A percentile compares a stretch with the other conserved stretches of the same genome.
Evolutionary conservation across 2,113 vertebrate genomes (phyloP).

Genomic region (Notothenia rossii): DNA sequence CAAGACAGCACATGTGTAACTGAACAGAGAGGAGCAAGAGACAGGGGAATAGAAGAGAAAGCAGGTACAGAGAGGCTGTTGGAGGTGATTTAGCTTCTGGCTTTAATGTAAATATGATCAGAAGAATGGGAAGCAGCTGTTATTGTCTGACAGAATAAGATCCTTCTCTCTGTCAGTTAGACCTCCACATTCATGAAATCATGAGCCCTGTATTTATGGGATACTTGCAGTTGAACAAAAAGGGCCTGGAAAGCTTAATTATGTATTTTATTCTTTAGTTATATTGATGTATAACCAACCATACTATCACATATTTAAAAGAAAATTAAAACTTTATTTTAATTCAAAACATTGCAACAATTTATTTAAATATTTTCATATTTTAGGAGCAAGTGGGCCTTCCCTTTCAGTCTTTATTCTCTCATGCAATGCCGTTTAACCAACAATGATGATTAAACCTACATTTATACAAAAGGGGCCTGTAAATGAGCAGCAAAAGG

Average conservation of each 20-base stretch:
- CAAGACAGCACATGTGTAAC: constrained; percentile 60
- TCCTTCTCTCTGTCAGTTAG: constrained; percentile 41
- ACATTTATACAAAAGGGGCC: constrained; percentile 77
- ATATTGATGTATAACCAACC: neutral
- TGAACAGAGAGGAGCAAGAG: constrained; percentile 55
- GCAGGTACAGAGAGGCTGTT: constrained; percentile 26
- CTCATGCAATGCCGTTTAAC: constrained; percentile 66
- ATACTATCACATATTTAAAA: neutral
- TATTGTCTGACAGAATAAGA: constrained; percentile 60
- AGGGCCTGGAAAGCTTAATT: neutral
- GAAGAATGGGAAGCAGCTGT: constrained; percentile 51
- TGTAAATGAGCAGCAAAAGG: constrained; percentile 74
- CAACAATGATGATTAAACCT: constrained; percentile 80
- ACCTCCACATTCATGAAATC: constrained; percentile 13
- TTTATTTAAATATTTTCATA: neutral
- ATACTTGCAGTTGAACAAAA: neutral
- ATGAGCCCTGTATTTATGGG: constrained; percentile 7
- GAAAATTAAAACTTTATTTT: too few species aligned
- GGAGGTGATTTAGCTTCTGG: constrained; percentile 51
- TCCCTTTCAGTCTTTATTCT: constrained; percentile 40
- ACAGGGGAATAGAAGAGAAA: constrained; percentile 64
- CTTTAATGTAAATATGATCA: constrained; percentile 54
- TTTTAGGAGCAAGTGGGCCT: neutral
- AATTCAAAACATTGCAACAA: neutral
- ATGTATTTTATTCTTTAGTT: neutral